Percentiles rank a stretch among this genome's conserved stretches.
Evolutionary conservation across 1,140 invertebrate genomes (phyloP).

Genomic region (Bombus turneri): DNA sequence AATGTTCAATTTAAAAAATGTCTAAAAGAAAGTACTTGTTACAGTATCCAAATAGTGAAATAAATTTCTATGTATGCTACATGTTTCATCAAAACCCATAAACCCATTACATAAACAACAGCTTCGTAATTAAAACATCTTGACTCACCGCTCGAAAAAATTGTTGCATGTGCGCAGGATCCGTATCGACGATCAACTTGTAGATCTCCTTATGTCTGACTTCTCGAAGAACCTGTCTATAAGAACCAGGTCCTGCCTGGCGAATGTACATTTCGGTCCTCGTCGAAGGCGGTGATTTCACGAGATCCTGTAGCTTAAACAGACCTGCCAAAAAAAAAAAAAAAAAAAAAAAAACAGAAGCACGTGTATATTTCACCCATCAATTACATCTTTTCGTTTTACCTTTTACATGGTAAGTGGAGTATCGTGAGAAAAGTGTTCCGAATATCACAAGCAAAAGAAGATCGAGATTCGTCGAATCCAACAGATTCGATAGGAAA

Average conservation of each 20-base stretch:
- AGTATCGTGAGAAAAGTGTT: not conserved
- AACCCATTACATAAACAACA: too few relatives aligned
- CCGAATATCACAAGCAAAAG: not conserved
- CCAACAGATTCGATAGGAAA: not conserved
- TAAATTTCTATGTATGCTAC: not conserved
- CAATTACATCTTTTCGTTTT: not conserved
- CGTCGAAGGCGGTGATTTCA: conserved; percentile 86
- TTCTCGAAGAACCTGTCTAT: conserved; percentile 90
- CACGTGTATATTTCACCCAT: not conserved
- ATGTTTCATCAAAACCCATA: not conserved
- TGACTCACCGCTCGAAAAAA: conserved; percentile 89
- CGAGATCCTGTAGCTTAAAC: conserved; percentile 92
- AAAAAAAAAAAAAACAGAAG: too few relatives aligned
- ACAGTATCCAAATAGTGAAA: not conserved
- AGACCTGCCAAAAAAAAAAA: conserved; percentile 90
- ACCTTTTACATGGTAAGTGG: not conserved
- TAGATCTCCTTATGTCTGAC: conserved; percentile 92
- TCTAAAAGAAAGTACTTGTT: not conserved
- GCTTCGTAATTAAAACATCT: too few relatives aligned
- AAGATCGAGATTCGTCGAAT: not conserved
- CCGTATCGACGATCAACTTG: conserved; percentile 91
- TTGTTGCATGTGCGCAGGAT: conserved; percentile 84
- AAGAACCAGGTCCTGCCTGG: conserved; percentile 88
- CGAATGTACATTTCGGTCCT: conserved; percentile 93
- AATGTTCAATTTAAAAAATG: not conserved